phyloP scores from a whole-genome alignment of 2,113 vertebrate genomes.

The Myocastor coypus region DNA sequence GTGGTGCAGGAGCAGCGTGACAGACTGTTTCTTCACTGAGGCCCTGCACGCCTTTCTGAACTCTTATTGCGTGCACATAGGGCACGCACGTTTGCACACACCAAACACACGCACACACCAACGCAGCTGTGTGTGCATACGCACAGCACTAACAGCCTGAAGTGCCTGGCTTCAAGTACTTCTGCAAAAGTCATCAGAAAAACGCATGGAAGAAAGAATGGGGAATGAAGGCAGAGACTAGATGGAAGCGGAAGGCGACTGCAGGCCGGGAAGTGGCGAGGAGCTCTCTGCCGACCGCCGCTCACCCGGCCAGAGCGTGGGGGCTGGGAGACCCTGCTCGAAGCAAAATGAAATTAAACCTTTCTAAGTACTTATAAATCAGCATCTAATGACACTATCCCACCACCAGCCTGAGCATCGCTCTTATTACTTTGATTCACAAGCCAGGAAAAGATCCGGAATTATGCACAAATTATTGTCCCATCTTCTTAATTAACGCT shows the following conservation, averaged over 20 bases:
- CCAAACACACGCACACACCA: fast-evolving
- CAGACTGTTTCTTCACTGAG: background rate
- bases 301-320: conserved; percentile 19
- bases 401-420: conserved; percentile 79
- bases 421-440: conserved; percentile 84
- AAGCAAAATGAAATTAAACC: conserved; percentile 84
- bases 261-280: background rate
- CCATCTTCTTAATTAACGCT: conserved; percentile 85
- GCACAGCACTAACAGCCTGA: background rate
- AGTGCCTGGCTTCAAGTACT: background rate
- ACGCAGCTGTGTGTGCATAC: fast-evolving
- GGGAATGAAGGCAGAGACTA: background rate
- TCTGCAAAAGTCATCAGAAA: background rate
- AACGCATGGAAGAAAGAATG: background rate
- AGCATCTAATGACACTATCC: conserved; percentile 81
- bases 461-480: conserved; percentile 85
- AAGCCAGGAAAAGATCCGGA: conserved; percentile 83
- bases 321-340: conserved; percentile 79
- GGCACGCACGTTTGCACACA: fast-evolving
- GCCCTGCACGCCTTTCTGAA: background rate
- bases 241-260: background rate
- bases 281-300: fast-evolving
- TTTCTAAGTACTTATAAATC: conserved; percentile 85
- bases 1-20: no score
- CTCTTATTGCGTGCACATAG: no score